Evolutionary conservation across 2,888 invertebrate genomes (phyloP).

Genomic region (Drosophila pegasa): DNA sequence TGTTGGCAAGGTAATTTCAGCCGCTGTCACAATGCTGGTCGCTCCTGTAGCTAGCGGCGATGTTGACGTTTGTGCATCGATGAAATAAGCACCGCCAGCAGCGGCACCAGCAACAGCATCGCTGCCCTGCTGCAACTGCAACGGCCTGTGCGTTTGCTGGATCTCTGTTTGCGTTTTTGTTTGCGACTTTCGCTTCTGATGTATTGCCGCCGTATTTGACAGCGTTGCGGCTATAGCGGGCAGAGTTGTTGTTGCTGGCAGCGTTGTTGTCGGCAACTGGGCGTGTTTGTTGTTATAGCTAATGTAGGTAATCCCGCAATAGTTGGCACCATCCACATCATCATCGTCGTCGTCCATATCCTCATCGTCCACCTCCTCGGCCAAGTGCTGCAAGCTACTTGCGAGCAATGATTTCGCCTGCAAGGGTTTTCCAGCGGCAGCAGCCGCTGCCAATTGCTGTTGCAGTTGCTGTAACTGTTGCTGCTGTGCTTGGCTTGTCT

Average conservation of each 20-base stretch:
- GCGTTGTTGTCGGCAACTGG: conserved; percentile 76
- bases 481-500: conserved; percentile 67
- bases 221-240: conserved; percentile 75
- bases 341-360: conserved; percentile 98
- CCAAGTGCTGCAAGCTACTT: conserved; percentile 97
- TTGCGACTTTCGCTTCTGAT: conserved; percentile 57
- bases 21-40: conserved; percentile 39
- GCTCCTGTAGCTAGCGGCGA: conserved; percentile 67
- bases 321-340: conserved; percentile 96
- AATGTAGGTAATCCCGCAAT: conserved; percentile 88
- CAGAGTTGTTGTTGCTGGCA: conserved; percentile 64
- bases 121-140: conserved; percentile 63
- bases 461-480: conserved; percentile 83
- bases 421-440: conserved; percentile 97
- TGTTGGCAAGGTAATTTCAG: conserved; percentile 57
- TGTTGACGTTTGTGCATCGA: conserved; percentile 83
- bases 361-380: conserved; percentile 97
- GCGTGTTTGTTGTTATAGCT: conserved; percentile 93
- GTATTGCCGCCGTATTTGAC: conserved; percentile 63
- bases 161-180: conserved; percentile 28
- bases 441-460: conserved; percentile 92
- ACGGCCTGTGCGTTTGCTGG: conserved; percentile 41
- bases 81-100: conserved; percentile 51
- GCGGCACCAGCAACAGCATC: conserved; percentile 56
- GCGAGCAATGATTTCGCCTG: conserved; percentile 98